These are phyloP conservation scores for Thera obeliscata DNA, from an alignment of 2,888 invertebrate genomes.

Conservation along the genomic window DNA sequence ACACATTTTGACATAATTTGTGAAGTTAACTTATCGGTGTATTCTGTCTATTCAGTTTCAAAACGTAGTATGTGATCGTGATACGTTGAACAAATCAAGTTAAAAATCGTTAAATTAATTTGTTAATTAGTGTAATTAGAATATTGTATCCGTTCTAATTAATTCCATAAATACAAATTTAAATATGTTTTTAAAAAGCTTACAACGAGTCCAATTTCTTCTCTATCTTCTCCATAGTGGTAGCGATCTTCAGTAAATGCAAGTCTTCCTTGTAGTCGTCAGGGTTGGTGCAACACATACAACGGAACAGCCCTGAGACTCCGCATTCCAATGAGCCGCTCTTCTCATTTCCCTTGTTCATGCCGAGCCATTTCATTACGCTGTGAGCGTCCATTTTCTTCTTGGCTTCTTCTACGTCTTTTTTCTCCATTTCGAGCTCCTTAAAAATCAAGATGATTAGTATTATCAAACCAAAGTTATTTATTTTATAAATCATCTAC, in stretches of 20 bases:
- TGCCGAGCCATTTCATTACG: conserved; percentile 89
- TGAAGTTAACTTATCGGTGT: too few relatives aligned
- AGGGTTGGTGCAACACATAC: conserved; percentile 95
- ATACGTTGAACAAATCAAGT: too few relatives aligned
- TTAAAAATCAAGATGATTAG: conserved; percentile 49
- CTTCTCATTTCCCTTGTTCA: conserved; percentile 86
- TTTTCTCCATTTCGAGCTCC: conserved; percentile 94
- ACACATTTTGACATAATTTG: too few relatives aligned
- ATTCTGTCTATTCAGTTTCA: too few relatives aligned
- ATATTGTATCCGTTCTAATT: too few relatives aligned
- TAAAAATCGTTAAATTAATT: too few relatives aligned
- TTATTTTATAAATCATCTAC: too few relatives aligned
- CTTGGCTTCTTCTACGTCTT: conserved; percentile 91
- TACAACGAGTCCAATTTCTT: conserved; percentile 88
- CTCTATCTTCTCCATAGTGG: conserved; percentile 90
- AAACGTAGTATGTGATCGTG: too few relatives aligned
- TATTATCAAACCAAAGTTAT: background rate
- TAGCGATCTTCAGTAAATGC: conserved; percentile 92
- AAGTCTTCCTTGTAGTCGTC: conserved; percentile 93
- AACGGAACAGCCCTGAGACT: conserved; percentile 93
- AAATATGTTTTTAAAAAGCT: conserved; percentile 40
- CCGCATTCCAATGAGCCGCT: conserved; percentile 94
- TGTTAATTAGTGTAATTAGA: too few relatives aligned
- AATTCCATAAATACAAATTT: too few relatives aligned
- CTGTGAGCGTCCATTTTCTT: conserved; percentile 92